Evolutionary conservation across 2,888 invertebrate genomes (phyloP), one percentile per base, ranked within the genome.

Genomic region (Iphiclides podalirius): DNA sequence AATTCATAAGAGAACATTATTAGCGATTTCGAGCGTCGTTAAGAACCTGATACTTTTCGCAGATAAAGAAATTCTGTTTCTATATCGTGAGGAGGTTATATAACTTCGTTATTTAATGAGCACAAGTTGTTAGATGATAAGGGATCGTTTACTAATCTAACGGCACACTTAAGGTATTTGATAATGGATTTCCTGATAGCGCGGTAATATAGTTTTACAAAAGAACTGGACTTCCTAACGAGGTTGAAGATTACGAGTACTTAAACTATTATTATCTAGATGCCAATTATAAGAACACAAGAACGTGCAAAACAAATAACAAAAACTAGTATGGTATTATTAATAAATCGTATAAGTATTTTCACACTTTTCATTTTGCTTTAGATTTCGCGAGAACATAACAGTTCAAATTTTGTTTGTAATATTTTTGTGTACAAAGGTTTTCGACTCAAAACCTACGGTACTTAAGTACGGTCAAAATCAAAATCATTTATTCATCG

Each of bases 181-280:
- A 49, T 44, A 44, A 43, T 14, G 43, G 28, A 34, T 44, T 40
- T 44, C n/a, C 7, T 28, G 49, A 50, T 50, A 50, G n/a, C 28
- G 35, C 43, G 34, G 40, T 40, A 28, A 39, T 20, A 39, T 16
- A 43, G 37, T 42, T 38, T 36, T 33, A 16, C 33, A 17, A 33
- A 2, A 15, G 23, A 23, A 26, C 14, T 11, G 13, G 15, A 34
- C 9, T 35, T 28, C 15, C 6, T 43, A 50, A 39, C 40, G 11
- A 50, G 43, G 38, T 33, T 26, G 38, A 15, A 26, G 39, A 44
- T 49, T 26, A 8, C 13, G 2, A 38, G 20, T 15, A 11, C 16
- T 44, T 6, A 28, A 38, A 13, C 44, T 38, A 43, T 37, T 42
- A 23, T 17, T 20, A 20, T 31, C 15, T 15, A 12, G 13, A n/a